phyloP scores from a whole-genome alignment of 2,797 vertebrate species.

The Smutsia temminckii region DNA sequence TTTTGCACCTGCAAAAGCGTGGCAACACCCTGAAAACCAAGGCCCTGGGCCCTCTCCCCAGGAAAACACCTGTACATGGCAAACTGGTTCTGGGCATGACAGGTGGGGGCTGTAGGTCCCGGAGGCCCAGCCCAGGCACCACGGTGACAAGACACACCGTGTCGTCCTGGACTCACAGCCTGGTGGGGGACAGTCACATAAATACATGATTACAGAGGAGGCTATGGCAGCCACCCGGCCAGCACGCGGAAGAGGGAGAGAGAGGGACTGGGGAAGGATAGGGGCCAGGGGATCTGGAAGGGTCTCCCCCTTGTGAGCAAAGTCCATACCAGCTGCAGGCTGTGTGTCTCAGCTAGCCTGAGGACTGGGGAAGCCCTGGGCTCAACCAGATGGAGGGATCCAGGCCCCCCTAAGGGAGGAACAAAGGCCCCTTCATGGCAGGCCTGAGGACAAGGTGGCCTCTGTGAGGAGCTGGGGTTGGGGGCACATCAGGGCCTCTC shows the following conservation, averaged over 20 bases:
- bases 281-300: background rate
- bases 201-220: background rate
- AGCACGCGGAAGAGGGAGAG: background rate
- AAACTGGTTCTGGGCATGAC: background rate
- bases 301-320: background rate
- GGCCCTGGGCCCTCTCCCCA: background rate
- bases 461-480: slow-evolving; percentile 30
- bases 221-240: background rate
- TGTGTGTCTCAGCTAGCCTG: background rate
- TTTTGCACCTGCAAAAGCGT: background rate
- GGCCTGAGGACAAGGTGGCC: slow-evolving; percentile 44
- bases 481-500: background rate
- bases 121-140: background rate
- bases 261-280: background rate
- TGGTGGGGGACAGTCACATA: background rate
- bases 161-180: background rate
- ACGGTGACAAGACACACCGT: background rate
- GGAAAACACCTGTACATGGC: background rate
- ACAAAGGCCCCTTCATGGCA: slow-evolving; percentile 55
- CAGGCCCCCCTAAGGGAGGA: background rate
- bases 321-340: background rate
- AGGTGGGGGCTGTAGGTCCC: background rate
- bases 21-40: background rate
- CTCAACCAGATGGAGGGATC: background rate
- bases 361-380: background rate